Evolutionary conservation across 2,888 invertebrate species (phyloP).

Genomic region (Drosophila heteroneura): DNA sequence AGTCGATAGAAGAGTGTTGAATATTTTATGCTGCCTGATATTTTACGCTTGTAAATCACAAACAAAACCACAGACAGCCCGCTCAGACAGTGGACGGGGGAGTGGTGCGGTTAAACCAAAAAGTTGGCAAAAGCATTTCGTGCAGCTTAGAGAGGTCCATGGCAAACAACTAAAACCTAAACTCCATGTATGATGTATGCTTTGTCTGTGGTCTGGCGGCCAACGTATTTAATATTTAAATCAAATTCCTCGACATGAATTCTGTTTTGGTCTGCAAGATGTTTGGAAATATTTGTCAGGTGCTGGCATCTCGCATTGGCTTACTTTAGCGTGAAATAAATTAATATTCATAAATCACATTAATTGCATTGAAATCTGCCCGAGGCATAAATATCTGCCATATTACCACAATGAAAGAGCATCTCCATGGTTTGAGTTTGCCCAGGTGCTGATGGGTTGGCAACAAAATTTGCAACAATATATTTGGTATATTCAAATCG

Average conservation of each 20-base stretch:
- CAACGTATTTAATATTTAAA: constrained; percentile 66
- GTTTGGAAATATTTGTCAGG: constrained; percentile 57
- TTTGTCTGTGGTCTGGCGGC: constrained; percentile 30
- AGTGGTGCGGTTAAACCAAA: constrained; percentile 42
- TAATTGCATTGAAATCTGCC: constrained; percentile 49
- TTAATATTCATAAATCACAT: constrained; percentile 72
- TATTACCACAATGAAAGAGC: constrained; percentile 15
- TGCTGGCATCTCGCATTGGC: constrained; percentile 14
- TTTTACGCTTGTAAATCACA: constrained; percentile 79
- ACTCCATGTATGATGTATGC: constrained; percentile 8
- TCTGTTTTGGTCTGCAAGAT: constrained; percentile 30
- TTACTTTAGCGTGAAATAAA: constrained; percentile 53
- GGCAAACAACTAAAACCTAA: background rate
- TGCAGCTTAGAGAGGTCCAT: constrained; percentile 3
- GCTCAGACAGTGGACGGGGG: background rate
- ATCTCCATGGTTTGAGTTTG: constrained; percentile 11
- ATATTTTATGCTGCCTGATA: constrained; percentile 74
- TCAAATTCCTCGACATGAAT: constrained; percentile 64
- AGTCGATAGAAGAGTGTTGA: constrained; percentile 65
- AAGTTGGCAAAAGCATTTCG: constrained; percentile 38
- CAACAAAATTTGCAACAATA: constrained; percentile 40
- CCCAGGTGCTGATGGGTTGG: constrained; percentile 58
- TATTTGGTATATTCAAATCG: constrained; percentile 34
- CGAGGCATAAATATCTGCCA: constrained; percentile 41
- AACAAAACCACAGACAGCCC: constrained; percentile 66